These are phyloP conservation scores for Apistogramma diplotaenia DNA, from an alignment of 2,113 vertebrate genomes.

Conservation along the genomic window DNA sequence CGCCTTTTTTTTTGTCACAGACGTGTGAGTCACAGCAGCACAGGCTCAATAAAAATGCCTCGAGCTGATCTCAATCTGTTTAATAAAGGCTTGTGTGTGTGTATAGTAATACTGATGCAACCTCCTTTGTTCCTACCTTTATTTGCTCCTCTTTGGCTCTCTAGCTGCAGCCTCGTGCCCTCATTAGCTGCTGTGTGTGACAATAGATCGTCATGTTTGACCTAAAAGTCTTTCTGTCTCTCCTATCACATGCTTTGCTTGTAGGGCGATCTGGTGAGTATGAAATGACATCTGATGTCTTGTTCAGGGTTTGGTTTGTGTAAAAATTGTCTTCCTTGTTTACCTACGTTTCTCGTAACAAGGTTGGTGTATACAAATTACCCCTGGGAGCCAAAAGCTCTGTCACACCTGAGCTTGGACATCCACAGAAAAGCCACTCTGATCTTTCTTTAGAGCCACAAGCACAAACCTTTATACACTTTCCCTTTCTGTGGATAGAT, in stretches of 20 bases:
- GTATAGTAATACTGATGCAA: not conserved
- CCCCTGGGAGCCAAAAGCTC: too few relatives aligned
- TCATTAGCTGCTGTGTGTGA: not conserved
- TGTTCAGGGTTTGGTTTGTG: not conserved
- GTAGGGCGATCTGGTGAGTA: slow-evolving; percentile 81
- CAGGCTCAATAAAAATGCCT: slow-evolving; percentile 14
- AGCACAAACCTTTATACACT: too few relatives aligned
- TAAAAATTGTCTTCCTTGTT: not conserved
- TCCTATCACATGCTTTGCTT: slow-evolving; percentile 56
- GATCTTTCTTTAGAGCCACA: too few relatives aligned
- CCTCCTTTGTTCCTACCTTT: not conserved
- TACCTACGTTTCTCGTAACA: not conserved
- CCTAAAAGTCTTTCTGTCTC: slow-evolving; percentile 28
- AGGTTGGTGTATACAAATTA: not conserved
- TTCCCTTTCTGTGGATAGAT: too few relatives aligned
- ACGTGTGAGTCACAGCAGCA: not conserved
- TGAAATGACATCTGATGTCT: not conserved
- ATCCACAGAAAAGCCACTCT: too few relatives aligned
- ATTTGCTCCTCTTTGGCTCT: slow-evolving; percentile 6
- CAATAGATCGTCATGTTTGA: not conserved
- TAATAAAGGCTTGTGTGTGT: slow-evolving; percentile 41
- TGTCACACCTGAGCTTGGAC: too few relatives aligned
- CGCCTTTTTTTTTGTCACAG: not conserved
- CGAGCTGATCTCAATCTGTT: slow-evolving; percentile 12
- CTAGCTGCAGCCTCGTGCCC: not conserved